These are phyloP conservation scores for Pelvicachromis taeniatus DNA, from an alignment of 2,113 vertebrate species.

Conservation along the genomic window DNA sequence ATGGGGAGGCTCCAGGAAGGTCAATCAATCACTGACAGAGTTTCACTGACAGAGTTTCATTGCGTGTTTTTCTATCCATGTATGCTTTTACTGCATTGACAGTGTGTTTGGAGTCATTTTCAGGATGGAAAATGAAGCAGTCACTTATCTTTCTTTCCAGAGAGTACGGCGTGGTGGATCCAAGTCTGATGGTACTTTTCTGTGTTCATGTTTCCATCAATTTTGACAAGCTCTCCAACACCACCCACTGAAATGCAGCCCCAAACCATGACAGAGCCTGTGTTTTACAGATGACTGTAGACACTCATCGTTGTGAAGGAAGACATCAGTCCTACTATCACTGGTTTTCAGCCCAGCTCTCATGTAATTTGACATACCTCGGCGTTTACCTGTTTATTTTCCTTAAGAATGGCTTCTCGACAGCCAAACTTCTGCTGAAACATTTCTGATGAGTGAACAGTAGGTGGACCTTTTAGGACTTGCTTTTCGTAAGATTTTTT, in stretches of 20 bases:
- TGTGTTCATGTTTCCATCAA: neutral
- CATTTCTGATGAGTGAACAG: too few relatives aligned
- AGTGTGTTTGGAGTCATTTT: neutral
- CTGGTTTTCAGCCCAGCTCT: neutral
- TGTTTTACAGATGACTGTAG: neutral
- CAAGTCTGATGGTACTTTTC: neutral
- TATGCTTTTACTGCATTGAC: neutral
- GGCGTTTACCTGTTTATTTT: neutral
- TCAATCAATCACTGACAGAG: neutral
- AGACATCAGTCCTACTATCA: neutral
- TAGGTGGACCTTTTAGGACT: too few relatives aligned
- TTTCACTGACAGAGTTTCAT: neutral
- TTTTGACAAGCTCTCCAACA: neutral
- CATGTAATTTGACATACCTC: fast-evolving
- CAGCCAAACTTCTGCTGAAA: too few relatives aligned
- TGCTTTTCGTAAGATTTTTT: too few relatives aligned
- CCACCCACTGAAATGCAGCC: neutral
- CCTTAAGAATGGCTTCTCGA: neutral
- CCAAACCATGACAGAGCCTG: neutral
- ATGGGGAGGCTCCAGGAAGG: too few relatives aligned
- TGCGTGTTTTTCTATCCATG: neutral
- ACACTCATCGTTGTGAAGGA: neutral
- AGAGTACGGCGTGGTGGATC: neutral
- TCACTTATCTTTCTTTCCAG: neutral
- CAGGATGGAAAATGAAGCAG: neutral